These are phyloP conservation scores for Argyrosomus japonicus DNA, from an alignment of 2,113 vertebrate species.

Conservation along the genomic window DNA sequence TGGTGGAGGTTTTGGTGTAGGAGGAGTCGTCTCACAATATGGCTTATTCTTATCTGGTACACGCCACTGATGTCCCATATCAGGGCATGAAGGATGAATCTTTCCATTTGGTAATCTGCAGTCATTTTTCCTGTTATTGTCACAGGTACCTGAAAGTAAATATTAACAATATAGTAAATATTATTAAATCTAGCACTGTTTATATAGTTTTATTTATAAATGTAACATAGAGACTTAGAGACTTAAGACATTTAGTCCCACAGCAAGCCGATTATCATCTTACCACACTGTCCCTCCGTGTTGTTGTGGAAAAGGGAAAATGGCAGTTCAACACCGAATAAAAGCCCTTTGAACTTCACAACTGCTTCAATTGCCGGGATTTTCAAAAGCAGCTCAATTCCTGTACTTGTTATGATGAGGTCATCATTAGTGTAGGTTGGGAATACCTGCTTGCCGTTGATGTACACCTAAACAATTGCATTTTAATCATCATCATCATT, in stretches of 20 bases:
- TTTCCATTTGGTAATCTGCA: constrained; percentile 83
- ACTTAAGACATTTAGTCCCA: not conserved
- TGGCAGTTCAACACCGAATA: constrained; percentile 86
- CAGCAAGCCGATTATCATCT: constrained; percentile 52
- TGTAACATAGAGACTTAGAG: not conserved
- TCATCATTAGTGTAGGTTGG: constrained; percentile 85
- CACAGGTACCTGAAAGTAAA: constrained; percentile 85
- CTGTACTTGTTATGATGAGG: constrained; percentile 82
- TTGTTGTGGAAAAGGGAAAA: constrained; percentile 88
- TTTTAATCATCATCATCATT: not conserved
- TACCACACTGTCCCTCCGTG: constrained; percentile 96
- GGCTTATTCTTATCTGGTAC: constrained; percentile 43
- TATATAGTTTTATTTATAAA: not conserved
- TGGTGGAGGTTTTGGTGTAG: not conserved
- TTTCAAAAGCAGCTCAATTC: constrained; percentile 84
- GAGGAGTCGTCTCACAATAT: constrained; percentile 57
- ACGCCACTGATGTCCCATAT: constrained; percentile 86
- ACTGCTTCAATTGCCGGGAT: constrained; percentile 83
- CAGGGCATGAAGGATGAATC: constrained; percentile 80
- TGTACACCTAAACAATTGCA: constrained; percentile 80
- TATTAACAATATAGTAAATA: not conserved
- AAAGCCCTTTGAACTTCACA: constrained; percentile 86
- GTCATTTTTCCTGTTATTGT: constrained; percentile 87
- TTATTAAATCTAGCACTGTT: not conserved
- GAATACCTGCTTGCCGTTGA: constrained; percentile 78